Base-by-base conservation (phyloP, 2,888 invertebrate genomes). In the Hemithea aestivaria region DNA sequence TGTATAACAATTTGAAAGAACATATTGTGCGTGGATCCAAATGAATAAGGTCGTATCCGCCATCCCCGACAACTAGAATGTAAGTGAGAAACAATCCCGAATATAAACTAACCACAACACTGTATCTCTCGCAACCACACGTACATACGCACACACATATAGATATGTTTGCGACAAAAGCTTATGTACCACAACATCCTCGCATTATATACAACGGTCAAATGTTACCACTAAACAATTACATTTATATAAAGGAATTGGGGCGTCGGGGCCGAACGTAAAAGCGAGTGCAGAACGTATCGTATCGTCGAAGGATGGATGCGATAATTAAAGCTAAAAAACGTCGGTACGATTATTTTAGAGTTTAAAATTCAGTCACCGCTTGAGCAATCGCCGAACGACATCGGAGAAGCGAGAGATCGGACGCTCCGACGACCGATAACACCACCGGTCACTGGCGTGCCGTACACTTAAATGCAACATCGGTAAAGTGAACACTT, bases 81-180 rank as follows among this genome's bases (percentile, higher is more conserved):
- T 26, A 37, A 36, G 24, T 16, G 29, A 39, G 32, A 40, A 36
- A 32, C 25, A 34, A 24, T 38, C 39, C 26, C 38, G 47, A 45
- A 33, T 45, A 35, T 47, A 30, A 49, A 43, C 45, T 48, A 46
- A 33, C 45, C 44, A 47, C 45, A 49, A 47, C 45, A 41, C 39
- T 1, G 27, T 40, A 36, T 34, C 16, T 16, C 16, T 67, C 73
- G 67, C 69, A 73, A 62, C 62, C 73, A 68, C 67, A 61, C 71
- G 54, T 60, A 61, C 71, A 54, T 60, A 67, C 73, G 57, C 58
- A 66, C 68, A 16, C 20, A 67, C 59, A 74, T 66, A 71, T 58
- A 79, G 84, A 83, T 84, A 84, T 84, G 85, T 84, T 79, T 80
- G 83, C 83, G 82, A 84, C 78, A 80, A 72, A 84, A 82, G 82